phyloP scores from a whole-genome alignment of 2,113 vertebrate species.

The Varanus komodoensis region DNA sequence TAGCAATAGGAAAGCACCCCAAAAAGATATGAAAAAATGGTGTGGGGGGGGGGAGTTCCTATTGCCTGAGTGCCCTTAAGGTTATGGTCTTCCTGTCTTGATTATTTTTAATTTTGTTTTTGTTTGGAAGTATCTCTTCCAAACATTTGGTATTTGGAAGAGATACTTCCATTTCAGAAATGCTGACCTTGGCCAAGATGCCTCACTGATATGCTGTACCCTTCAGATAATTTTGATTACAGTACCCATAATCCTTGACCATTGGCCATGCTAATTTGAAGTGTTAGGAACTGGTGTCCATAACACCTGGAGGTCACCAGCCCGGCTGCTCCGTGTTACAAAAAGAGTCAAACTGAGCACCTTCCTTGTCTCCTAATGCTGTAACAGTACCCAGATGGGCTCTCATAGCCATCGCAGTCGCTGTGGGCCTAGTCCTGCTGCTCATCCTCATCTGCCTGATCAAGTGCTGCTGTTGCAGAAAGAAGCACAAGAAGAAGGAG shows the following conservation, averaged over 20 bases:
- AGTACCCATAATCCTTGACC: too few species aligned
- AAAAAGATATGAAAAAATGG: background rate
- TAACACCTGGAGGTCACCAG: too few species aligned
- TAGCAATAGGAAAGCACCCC: background rate
- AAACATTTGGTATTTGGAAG: background rate
- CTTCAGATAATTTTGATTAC: too few species aligned
- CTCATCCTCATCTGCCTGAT: constrained; percentile 81
- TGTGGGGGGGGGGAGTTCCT: background rate
- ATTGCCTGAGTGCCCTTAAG: background rate
- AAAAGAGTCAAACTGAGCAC: background rate
- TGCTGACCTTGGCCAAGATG: too few species aligned
- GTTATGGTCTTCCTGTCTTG: background rate
- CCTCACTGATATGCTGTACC: background rate
- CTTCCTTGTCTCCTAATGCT: background rate
- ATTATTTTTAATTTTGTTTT: too few species aligned
- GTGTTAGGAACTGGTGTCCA: too few species aligned
- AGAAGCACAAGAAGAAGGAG: constrained; percentile 76
- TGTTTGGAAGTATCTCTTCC: too few species aligned
- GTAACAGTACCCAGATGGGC: constrained; percentile 87
- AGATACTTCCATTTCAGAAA: background rate
- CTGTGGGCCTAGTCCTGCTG: constrained; percentile 70
- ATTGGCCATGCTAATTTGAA: too few species aligned
- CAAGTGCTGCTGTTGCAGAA: constrained; percentile 82
- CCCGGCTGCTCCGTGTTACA: background rate
- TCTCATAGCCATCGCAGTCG: constrained; percentile 64